These are phyloP conservation scores for Aplysia californica DNA, from an alignment of 1,140 invertebrate genomes.

Conservation along the genomic window DNA sequence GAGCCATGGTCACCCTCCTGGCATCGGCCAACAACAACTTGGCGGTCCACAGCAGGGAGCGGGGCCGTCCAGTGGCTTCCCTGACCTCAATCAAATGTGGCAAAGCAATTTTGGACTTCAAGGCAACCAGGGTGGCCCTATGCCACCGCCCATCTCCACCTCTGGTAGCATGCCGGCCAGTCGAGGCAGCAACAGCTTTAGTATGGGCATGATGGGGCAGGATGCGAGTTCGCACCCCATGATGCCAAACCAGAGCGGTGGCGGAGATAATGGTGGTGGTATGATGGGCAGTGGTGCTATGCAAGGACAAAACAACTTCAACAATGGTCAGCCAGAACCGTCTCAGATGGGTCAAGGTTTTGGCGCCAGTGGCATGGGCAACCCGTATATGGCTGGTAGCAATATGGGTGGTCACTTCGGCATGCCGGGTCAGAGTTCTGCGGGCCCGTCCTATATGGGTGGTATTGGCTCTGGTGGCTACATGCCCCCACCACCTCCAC, in stretches of 20 bases:
- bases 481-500: conserved; percentile 11
- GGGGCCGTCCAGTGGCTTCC: conserved; percentile 21
- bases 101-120: conserved; percentile 18
- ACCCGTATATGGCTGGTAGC: conserved; percentile 10
- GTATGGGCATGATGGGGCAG: background rate
- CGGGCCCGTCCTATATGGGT: background rate
- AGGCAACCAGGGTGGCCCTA: background rate
- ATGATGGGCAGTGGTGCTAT: background rate
- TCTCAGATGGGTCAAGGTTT: no score
- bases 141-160: background rate
- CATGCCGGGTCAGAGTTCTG: background rate
- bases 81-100: conserved; percentile 27
- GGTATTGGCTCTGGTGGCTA: conserved; percentile 7
- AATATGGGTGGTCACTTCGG: background rate
- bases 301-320: conserved; percentile 18
- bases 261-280: background rate
- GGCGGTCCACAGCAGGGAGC: no score
- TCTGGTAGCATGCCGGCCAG: background rate
- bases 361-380: background rate
- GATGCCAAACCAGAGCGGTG: background rate
- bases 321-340: no score
- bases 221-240: no score
- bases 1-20: no score
- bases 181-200: background rate
- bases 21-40: no score